These are phyloP conservation scores for Hirtodrosophila duncani DNA, from an alignment of 2,888 invertebrate species.

Conservation along the genomic window DNA sequence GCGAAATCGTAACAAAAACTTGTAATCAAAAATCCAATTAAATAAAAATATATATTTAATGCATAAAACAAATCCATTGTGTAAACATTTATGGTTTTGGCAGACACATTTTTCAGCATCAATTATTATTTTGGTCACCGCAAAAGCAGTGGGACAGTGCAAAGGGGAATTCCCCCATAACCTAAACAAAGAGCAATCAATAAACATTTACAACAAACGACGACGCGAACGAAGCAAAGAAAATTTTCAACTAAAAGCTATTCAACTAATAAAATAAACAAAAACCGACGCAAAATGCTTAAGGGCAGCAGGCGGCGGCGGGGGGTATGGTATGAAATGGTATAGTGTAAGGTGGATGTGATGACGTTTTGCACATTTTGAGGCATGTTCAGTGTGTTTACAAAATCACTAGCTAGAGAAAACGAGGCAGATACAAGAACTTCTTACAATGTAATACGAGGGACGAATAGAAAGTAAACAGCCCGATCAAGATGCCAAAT, in stretches of 20 bases:
- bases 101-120: no score
- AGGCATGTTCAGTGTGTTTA: constrained; percentile 33
- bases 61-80: no score
- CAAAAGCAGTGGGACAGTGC: no score
- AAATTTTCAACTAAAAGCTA: constrained; percentile 50
- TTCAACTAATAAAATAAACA: constrained; percentile 63
- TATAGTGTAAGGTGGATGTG: neutral
- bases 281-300: constrained; percentile 24
- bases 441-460: constrained; percentile 52
- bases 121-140: no score
- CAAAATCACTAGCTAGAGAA: constrained; percentile 9
- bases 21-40: no score
- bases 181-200: constrained; percentile 44
- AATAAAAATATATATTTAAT: constrained; percentile 11
- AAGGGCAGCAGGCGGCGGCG: neutral
- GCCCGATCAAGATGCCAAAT: constrained; percentile 11
- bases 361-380: constrained; percentile 9
- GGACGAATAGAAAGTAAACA: constrained; percentile 17
- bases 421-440: constrained; percentile 10
- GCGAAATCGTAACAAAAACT: no score
- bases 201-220: constrained; percentile 41
- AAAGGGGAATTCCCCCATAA: constrained; percentile 24
- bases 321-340: neutral
- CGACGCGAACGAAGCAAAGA: constrained; percentile 30
- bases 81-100: no score